These are phyloP conservation scores for Lordiphosa mommai DNA, from an alignment of 1,140 invertebrate genomes.

Conservation along the genomic window DNA sequence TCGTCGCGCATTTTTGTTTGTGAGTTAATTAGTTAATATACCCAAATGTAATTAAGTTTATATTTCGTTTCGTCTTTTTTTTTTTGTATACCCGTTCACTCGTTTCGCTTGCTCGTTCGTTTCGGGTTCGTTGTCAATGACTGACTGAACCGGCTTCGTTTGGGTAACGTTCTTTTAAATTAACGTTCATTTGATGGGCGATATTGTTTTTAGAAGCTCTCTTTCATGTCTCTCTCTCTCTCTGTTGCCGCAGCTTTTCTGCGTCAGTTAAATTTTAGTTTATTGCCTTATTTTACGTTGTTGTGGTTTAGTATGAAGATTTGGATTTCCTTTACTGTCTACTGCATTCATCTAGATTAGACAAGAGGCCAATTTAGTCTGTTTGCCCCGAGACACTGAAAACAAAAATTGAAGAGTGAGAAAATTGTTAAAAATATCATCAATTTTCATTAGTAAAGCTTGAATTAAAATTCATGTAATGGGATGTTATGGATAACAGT, in stretches of 20 bases:
- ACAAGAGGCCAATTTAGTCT: constrained; percentile 27
- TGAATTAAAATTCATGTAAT: no score
- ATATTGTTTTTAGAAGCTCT: constrained; percentile 15
- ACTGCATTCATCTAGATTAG: constrained; percentile 45
- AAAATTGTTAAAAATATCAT: constrained; percentile 3
- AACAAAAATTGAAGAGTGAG: constrained; percentile 18
- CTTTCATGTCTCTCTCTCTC: background rate
- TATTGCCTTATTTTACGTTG: constrained; percentile 22
- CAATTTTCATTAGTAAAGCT: constrained; percentile 12
- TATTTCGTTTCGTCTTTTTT: constrained; percentile 22
- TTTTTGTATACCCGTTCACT: constrained; percentile 35
- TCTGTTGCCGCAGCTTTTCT: constrained; percentile 11
- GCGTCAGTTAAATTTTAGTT: constrained; percentile 35
- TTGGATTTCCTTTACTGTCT: constrained; percentile 9
- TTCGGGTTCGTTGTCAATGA: constrained; percentile 68
- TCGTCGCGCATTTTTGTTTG: constrained; percentile 54
- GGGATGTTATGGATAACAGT: no score
- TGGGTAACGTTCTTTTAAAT: constrained; percentile 71
- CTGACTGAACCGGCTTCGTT: constrained; percentile 55
- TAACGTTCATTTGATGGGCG: constrained; percentile 58
- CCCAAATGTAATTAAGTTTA: constrained; percentile 62
- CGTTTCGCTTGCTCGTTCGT: constrained; percentile 31
- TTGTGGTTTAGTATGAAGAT: constrained; percentile 6
- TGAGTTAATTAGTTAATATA: constrained; percentile 68
- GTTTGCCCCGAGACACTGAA: constrained; percentile 36